These are phyloP conservation scores for Aleadryas rufinucha DNA, from an alignment of 2,113 vertebrate species.

Conservation along the genomic window DNA sequence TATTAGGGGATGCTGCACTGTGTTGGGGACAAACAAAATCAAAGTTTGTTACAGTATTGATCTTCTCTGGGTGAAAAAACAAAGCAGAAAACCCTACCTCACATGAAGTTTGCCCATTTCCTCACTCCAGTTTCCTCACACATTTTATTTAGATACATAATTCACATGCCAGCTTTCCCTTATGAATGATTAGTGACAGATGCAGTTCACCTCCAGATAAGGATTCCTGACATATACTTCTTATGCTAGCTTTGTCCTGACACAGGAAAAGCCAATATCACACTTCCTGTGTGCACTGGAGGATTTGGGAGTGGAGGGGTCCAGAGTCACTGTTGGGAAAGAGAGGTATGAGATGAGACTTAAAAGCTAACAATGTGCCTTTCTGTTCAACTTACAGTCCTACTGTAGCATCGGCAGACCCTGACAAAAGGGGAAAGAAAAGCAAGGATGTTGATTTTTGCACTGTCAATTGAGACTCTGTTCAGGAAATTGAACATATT, in stretches of 20 bases:
- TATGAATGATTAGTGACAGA: not conserved
- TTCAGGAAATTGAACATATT: not conserved
- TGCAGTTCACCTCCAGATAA: not conserved
- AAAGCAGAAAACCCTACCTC: not conserved
- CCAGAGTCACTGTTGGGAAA: not conserved
- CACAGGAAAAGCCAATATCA: not conserved
- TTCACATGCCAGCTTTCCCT: not conserved
- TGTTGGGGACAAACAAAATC: not conserved
- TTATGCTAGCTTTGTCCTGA: not conserved
- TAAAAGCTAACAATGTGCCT: not conserved
- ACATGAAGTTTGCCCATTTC: not conserved
- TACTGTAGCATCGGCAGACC: not conserved
- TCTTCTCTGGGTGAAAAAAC: not conserved
- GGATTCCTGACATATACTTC: not conserved
- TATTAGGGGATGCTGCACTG: not conserved
- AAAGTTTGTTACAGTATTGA: not conserved
- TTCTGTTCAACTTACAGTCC: not conserved
- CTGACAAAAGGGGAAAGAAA: not conserved
- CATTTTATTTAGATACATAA: not conserved
- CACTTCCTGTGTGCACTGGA: not conserved
- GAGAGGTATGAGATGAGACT: not conserved
- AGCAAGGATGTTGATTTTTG: not conserved
- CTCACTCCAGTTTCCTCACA: not conserved
- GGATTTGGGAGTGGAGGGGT: not conserved
- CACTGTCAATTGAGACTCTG: not conserved